Percentiles rank a stretch among this genome's conserved stretches.
phyloP scores from a whole-genome alignment of 1,140 invertebrate genomes.

The Lepidurus packardi region DNA sequence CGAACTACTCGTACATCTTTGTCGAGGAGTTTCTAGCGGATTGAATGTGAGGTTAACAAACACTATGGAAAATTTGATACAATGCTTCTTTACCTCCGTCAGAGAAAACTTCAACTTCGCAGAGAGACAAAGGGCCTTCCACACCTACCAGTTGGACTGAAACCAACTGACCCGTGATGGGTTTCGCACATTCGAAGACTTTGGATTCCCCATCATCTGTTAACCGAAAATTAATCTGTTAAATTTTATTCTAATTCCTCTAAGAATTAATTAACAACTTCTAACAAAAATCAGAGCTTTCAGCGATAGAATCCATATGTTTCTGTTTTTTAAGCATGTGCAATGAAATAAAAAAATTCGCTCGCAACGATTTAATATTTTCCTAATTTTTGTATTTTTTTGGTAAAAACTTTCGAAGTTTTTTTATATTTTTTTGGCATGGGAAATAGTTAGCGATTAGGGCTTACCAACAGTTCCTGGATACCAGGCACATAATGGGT shows the following conservation, averaged over 20 bases:
- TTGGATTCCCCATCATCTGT: constrained; percentile 83
- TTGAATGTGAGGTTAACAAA: constrained; percentile 30
- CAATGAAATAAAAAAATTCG: too few species aligned
- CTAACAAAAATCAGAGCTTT: too few species aligned
- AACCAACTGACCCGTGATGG: constrained; percentile 76
- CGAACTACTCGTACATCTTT: constrained; percentile 41
- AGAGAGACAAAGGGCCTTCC: constrained; percentile 78
- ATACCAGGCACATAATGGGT: constrained; percentile 87
- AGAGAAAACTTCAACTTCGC: constrained; percentile 86
- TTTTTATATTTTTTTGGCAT: constrained; percentile 18
- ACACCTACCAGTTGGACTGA: constrained; percentile 83
- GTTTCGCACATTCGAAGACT: constrained; percentile 76
- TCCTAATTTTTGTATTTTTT: too few species aligned
- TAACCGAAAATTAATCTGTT: constrained; percentile 40
- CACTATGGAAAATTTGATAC: constrained; percentile 16
- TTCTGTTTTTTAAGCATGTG: too few species aligned
- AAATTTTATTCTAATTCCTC: background rate
- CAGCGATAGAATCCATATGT: too few species aligned
- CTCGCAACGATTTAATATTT: too few species aligned
- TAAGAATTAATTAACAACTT: too few species aligned
- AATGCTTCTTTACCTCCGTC: constrained; percentile 60
- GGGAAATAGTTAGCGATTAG: background rate
- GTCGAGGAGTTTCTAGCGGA: constrained; percentile 42
- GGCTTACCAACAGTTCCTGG: constrained; percentile 79
- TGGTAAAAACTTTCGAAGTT: background rate